Base-by-base conservation (phyloP, 2,888 invertebrate species). In the Rutpela maculata region DNA sequence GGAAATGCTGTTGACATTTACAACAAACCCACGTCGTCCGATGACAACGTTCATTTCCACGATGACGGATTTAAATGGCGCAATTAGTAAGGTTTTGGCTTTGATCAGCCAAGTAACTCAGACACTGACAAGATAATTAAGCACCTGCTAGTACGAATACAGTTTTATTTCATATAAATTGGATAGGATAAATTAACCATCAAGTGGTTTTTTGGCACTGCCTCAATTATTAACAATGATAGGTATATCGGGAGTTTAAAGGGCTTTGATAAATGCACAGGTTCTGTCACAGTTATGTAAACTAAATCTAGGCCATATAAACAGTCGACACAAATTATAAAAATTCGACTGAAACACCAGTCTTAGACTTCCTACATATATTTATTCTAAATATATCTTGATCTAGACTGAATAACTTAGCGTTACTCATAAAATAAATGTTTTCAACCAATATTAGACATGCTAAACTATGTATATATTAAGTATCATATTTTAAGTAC, bases 1-100 rank as follows among this genome's bases (percentile, higher is more conserved):
- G 55, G 26, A 67, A n/a, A 67, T 74, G 74, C 66, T 50, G 74
- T 67, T 74, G 74, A 74, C 74, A 43, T 74, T 74, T 74, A 67
- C 59, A 74, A 74, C 67, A 74, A 67, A 74, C 75, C 75, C 73
- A 74, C 69, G 69, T 67, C 62, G 68, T 67, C 35, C 69, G 60
- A 62, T 70, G 74, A 73, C 77, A 68, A 60, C 73, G 57, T 74
- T 70, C 43, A 43, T 75, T 65, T 69, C 59, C 68, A 31, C 72
- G 72, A 70, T 70, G 70, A 70, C 59, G 70, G 60, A 57, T 70
- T 70, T 60, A 70, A 59, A 60, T 59, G 70, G 35, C 18, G 59
- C 70, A 70, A 70, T 70, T 70, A 70, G 35, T 18, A 59, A 12
- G 59, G 59, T 43, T 43, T 60, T 31, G 60, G 70, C 70, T 70